Conservation (phyloP, 2,113 vertebrate genomes). For the Gallinago media region DNA sequence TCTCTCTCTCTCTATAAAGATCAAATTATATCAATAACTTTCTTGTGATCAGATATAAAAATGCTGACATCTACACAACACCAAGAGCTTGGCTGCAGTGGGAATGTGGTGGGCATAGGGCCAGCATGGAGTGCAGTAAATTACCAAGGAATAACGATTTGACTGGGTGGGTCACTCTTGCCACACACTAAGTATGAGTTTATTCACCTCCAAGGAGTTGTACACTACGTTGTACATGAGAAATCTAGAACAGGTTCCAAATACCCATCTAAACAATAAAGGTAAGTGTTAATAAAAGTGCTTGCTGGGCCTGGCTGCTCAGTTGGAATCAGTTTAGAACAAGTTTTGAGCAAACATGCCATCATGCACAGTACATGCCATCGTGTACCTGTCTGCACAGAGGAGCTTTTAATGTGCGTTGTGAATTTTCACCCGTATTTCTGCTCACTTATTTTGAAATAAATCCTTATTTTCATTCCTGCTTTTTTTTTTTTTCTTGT, state of each 20-base stretch:
- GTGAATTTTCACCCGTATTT: not conserved
- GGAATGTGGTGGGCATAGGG: not conserved
- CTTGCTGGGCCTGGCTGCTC: not conserved
- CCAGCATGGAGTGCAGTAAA: not conserved
- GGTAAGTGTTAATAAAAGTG: not conserved
- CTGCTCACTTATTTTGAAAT: not conserved
- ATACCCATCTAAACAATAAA: not conserved
- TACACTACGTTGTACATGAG: rapidly evolving
- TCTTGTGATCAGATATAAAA: not conserved
- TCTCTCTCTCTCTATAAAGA: not conserved
- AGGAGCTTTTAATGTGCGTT: not conserved
- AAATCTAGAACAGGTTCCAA: not conserved
- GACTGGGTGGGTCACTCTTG: not conserved
- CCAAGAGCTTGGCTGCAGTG: not conserved
- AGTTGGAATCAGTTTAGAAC: not conserved
- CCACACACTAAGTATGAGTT: not conserved
- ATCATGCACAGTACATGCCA: not conserved
- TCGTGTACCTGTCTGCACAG: not conserved
- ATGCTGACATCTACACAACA: constrained; percentile 21
- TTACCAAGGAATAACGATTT: not conserved
- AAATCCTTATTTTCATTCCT: not conserved
- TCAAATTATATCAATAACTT: not conserved
- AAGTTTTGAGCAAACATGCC: not conserved
- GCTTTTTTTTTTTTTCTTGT: not conserved
- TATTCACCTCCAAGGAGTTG: not conserved